phyloP scores from a whole-genome alignment of 2,113 vertebrate genomes.

The Psephotus haematonotus region DNA sequence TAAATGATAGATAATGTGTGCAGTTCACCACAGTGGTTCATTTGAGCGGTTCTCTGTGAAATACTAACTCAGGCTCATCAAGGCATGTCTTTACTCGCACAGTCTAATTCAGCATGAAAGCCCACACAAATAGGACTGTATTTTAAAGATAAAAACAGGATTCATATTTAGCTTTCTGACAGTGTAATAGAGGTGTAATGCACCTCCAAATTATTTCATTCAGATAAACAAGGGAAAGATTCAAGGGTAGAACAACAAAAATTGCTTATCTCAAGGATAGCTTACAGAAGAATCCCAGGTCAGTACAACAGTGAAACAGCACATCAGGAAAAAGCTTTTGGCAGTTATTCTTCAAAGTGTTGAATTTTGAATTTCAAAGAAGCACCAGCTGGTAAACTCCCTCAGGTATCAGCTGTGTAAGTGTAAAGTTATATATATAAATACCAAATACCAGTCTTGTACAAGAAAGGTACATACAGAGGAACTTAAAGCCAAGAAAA shows the following conservation, averaged over 20 bases:
- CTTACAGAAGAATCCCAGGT: background rate
- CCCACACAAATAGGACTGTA: background rate
- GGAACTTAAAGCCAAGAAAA: background rate
- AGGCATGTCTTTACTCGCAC: background rate
- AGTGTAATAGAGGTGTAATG: background rate
- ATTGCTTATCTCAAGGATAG: background rate
- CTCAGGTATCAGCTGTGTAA: background rate
- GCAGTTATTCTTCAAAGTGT: background rate
- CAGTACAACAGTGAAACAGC: background rate
- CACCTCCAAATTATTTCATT: background rate
- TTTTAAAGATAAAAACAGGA: background rate
- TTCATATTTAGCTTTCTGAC: background rate
- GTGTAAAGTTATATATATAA: background rate
- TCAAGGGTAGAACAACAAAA: background rate
- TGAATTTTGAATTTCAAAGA: conserved; percentile 25
- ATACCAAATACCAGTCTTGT: background rate
- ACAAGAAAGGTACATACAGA: background rate
- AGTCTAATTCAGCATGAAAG: background rate
- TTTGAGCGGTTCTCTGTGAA: background rate
- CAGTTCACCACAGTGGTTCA: background rate
- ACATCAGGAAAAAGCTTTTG: background rate
- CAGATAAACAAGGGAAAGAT: background rate
- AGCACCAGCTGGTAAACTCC: background rate
- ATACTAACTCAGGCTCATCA: background rate
- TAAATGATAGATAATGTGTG: conserved; percentile 25